Conservation (phyloP, 1,140 invertebrate genomes). For the Diuraphis noxia region DNA sequence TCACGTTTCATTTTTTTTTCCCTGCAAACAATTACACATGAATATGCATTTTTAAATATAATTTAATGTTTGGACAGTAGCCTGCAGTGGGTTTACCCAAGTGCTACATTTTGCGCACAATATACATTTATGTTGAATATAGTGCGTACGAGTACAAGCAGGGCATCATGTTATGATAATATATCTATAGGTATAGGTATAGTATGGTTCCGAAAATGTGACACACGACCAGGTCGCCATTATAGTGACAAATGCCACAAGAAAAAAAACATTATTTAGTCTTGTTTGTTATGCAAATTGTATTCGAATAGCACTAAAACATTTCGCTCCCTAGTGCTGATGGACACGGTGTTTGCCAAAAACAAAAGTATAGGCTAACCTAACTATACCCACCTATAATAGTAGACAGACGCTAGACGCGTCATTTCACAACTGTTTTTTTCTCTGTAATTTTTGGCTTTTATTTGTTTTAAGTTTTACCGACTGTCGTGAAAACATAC, state of each 20-base stretch:
- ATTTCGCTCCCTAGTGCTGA: not conserved
- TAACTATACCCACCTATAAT: not conserved
- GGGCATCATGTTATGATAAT: not conserved
- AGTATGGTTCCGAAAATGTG: not conserved
- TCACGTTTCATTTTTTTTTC: conserved; percentile 40
- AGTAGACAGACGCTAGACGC: not conserved
- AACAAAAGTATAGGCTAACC: not conserved
- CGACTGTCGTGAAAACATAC: not conserved
- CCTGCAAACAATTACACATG: not conserved
- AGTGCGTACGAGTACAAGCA: not conserved
- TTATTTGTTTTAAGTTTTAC: conserved; percentile 36
- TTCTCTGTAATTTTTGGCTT: conserved; percentile 20
- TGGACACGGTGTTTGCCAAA: conserved; percentile 36
- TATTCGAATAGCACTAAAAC: not conserved
- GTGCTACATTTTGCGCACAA: conserved; percentile 21
- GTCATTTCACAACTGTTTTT: not conserved
- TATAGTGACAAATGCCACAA: not conserved
- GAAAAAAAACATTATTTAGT: not conserved
- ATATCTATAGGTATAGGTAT: not conserved
- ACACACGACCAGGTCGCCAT: conserved; percentile 8
- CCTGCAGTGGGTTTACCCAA: conserved; percentile 32
- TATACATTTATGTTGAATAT: not conserved
- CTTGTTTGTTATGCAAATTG: conserved; percentile 41
- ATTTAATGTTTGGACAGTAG: conserved; percentile 37
- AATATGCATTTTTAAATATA: conserved; percentile 24